phyloP scores from a whole-genome alignment of 2,113 vertebrate genomes.

The Notothenia coriiceps region DNA sequence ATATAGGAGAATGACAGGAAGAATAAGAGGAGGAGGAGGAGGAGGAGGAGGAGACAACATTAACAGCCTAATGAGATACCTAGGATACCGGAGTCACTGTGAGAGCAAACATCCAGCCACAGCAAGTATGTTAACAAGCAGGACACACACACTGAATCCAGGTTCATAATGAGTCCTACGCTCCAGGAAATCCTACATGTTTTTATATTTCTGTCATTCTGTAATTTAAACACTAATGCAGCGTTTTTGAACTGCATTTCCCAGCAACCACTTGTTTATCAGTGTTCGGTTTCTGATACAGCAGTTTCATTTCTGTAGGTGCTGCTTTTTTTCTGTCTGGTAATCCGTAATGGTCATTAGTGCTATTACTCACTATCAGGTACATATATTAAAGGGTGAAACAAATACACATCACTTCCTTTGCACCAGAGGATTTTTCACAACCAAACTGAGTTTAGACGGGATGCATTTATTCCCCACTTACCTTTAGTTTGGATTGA shows the following conservation, averaged over 20 bases:
- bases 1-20: slow-evolving; percentile 41
- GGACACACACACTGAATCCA: slow-evolving; percentile 84
- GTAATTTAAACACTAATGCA: neutral
- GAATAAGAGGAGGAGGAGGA: slow-evolving; percentile 14
- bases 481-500: slow-evolving; percentile 99
- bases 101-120: slow-evolving; percentile 84
- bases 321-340: neutral
- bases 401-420: slow-evolving; percentile 15
- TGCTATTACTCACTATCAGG: slow-evolving; percentile 12
- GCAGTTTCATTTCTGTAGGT: neutral
- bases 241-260: neutral
- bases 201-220: neutral
- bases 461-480: slow-evolving; percentile 37
- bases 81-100: slow-evolving; percentile 88
- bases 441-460: neutral
- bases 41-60: slow-evolving; percentile 49
- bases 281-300: neutral
- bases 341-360: slow-evolving; percentile 13
- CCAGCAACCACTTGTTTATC: neutral
- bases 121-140: slow-evolving; percentile 84
- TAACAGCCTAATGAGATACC: slow-evolving; percentile 87
- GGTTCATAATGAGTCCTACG: neutral
- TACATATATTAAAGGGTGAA: slow-evolving; percentile 11
- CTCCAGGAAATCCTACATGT: neutral
- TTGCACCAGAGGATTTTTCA: neutral